A percentile compares a stretch with the other conserved stretches of the same genome.
Conservation (phyloP, 2,888 invertebrate genomes). For the Limnephilus lunatus region DNA sequence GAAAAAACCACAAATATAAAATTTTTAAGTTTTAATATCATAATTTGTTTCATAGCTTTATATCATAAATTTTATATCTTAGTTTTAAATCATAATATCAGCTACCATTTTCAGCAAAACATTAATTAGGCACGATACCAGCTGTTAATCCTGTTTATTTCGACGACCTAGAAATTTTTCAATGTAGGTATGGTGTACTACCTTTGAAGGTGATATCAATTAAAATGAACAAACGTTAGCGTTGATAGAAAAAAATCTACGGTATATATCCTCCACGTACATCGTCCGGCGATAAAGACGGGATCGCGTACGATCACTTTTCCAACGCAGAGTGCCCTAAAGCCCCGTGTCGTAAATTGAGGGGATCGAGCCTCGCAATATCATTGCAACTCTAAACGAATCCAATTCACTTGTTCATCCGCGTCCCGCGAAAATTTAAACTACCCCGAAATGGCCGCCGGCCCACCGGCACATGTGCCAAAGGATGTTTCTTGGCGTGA, state of each 20-base stretch:
- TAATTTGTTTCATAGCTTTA: too few species aligned
- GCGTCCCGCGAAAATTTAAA: background rate
- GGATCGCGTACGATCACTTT: constrained; percentile 48
- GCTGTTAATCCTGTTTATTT: too few species aligned
- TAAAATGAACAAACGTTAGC: background rate
- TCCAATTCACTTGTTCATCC: constrained; percentile 55
- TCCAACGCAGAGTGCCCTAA: constrained; percentile 35
- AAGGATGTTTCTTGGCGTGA: too few species aligned
- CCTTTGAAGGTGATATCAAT: too few species aligned
- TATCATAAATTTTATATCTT: too few species aligned
- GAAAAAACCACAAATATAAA: too few species aligned
- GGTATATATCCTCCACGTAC: background rate
- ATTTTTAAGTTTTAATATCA: too few species aligned
- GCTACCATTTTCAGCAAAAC: too few species aligned
- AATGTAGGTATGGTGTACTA: too few species aligned
- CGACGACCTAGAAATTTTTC: too few species aligned
- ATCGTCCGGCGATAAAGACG: constrained; percentile 40
- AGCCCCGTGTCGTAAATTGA: constrained; percentile 51
- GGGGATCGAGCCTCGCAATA: constrained; percentile 51
- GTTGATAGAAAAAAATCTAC: background rate
- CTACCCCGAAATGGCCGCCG: background rate
- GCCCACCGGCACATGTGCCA: background rate
- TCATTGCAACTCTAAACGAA: constrained; percentile 57
- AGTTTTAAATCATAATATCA: too few species aligned
- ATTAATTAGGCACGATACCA: too few species aligned